phyloP scores from a whole-genome alignment of 2,888 invertebrate genomes.

The Xestoiulus laeticollis region DNA sequence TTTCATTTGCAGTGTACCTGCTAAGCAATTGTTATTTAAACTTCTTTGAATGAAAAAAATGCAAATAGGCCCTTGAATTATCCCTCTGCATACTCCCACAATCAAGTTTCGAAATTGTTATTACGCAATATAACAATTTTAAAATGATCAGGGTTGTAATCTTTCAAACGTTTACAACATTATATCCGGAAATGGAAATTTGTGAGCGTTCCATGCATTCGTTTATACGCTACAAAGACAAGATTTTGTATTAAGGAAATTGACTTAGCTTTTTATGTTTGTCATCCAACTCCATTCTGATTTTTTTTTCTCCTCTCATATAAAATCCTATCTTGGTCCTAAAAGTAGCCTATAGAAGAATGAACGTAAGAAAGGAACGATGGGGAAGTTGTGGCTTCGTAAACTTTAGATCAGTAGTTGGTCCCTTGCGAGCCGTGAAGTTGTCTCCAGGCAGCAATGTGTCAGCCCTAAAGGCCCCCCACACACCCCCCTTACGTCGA shows the following conservation, averaged over 20 bases:
- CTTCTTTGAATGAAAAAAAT: too few relatives aligned
- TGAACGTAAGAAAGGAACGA: conserved; percentile 35
- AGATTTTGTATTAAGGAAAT: conserved; percentile 38
- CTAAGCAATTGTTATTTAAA: too few relatives aligned
- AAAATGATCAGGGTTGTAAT: too few relatives aligned
- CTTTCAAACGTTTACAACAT: not conserved
- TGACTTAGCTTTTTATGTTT: conserved; percentile 31
- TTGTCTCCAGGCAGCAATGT: conserved; percentile 43
- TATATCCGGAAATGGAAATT: not conserved
- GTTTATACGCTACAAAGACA: not conserved
- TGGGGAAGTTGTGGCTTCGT: conserved; percentile 41
- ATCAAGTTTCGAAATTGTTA: not conserved
- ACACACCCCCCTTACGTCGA: conserved; percentile 15
- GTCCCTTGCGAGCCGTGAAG: conserved; percentile 25
- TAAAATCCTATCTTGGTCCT: conserved; percentile 10
- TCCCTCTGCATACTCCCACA: not conserved
- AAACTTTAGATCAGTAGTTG: conserved; percentile 43
- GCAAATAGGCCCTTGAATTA: too few relatives aligned
- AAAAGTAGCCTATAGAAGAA: conserved; percentile 7
- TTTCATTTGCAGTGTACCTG: too few relatives aligned
- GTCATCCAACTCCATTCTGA: conserved; percentile 27
- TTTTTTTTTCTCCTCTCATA: not conserved
- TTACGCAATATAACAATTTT: not conserved
- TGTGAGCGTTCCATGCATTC: not conserved
- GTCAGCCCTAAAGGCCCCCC: conserved; percentile 36